Evolutionary conservation across 2,797 vertebrate species (phyloP).

Genomic region (Antennarius maculatus): DNA sequence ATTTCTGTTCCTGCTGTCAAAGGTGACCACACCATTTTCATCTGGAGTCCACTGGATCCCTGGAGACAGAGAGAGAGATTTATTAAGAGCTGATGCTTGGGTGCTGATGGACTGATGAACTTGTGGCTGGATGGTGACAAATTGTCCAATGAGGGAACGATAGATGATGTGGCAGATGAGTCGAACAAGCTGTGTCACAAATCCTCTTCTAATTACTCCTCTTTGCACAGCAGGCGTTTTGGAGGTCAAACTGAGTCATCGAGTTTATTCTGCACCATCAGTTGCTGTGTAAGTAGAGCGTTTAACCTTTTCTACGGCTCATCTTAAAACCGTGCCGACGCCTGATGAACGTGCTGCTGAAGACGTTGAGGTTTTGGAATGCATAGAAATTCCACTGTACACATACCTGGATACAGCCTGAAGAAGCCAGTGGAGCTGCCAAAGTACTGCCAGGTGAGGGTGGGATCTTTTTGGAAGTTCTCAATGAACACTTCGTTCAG

Average conservation of each 20-base stretch:
- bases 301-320: constrained; percentile 27
- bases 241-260: constrained; percentile 46
- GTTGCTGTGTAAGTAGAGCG: constrained; percentile 37
- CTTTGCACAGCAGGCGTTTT: constrained; percentile 18
- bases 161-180: constrained; percentile 33
- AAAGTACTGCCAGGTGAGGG: constrained; percentile 97
- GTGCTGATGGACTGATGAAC: constrained; percentile 1
- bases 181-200: constrained; percentile 53
- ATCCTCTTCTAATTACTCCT: constrained; percentile 48
- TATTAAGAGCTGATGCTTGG: not conserved
- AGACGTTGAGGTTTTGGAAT: not conserved
- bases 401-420: constrained; percentile 90
- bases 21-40: constrained; percentile 93
- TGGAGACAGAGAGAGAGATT: constrained; percentile 56
- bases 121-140: constrained; percentile 34
- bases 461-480: constrained; percentile 93
- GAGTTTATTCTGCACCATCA: constrained; percentile 36
- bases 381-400: too few relatives aligned
- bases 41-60: constrained; percentile 96
- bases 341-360: not conserved
- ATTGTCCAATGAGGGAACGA: constrained; percentile 39
- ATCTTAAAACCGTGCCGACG: not conserved
- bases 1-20: constrained; percentile 94
- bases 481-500: constrained; percentile 92
- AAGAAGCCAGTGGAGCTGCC: constrained; percentile 95